phyloP scores from a whole-genome alignment of 1,140 invertebrate genomes.

The Tribolium castaneum region DNA sequence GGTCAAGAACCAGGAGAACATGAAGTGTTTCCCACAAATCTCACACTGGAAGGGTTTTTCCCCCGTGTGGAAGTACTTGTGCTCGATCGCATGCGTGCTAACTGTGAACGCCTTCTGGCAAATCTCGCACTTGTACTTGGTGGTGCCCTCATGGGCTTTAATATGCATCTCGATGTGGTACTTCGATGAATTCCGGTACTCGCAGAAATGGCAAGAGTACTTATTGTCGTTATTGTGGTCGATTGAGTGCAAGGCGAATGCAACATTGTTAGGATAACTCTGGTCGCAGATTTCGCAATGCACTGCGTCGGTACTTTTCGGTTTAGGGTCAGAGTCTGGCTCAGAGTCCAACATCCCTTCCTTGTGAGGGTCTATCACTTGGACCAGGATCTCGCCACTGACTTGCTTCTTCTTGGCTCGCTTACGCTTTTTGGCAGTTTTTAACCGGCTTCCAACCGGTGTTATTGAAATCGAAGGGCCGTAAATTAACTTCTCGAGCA shows the following conservation, averaged over 20 bases:
- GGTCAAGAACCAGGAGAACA: constrained; percentile 62
- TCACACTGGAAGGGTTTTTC: constrained; percentile 73
- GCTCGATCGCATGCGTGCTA: constrained; percentile 64
- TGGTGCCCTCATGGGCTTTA: constrained; percentile 62
- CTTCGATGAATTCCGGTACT: constrained; percentile 63
- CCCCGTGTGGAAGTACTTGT: constrained; percentile 68
- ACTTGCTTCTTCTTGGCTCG: constrained; percentile 67
- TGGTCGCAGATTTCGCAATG: constrained; percentile 59
- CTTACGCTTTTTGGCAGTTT: constrained; percentile 64
- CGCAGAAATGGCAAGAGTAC: constrained; percentile 63
- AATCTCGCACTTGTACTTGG: constrained; percentile 66
- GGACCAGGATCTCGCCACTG: constrained; percentile 60
- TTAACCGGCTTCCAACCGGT: constrained; percentile 45
- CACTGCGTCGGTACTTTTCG: constrained; percentile 48
- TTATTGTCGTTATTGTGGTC: constrained; percentile 61
- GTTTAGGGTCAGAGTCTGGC: not conserved
- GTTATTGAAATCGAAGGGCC: constrained; percentile 53
- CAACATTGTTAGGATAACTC: constrained; percentile 57
- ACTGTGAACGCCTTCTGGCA: constrained; percentile 67
- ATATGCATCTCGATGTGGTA: constrained; percentile 64
- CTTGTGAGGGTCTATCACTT: not conserved
- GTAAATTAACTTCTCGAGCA: constrained; percentile 52
- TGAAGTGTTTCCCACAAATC: constrained; percentile 69
- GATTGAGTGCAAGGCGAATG: constrained; percentile 57
- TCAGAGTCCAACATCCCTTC: not conserved